phyloP scores from a whole-genome alignment of 1,140 invertebrate genomes.

The Lysiphlebus fabarum region DNA sequence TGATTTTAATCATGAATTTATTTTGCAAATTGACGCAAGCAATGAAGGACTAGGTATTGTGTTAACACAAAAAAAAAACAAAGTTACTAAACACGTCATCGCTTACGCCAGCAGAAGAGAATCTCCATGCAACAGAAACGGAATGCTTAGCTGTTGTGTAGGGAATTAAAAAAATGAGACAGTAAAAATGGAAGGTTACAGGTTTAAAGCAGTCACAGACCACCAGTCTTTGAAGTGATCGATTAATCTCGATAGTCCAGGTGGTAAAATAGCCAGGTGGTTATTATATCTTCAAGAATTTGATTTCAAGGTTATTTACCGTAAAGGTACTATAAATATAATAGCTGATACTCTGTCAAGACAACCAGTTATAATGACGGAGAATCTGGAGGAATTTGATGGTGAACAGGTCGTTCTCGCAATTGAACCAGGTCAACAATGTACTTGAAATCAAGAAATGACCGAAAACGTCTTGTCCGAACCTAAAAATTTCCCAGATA shows the following conservation, averaged over 20 bases:
- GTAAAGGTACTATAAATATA: neutral
- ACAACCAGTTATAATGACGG: neutral
- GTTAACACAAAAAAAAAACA: neutral
- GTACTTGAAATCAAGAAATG: too few relatives aligned
- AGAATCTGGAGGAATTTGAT: neutral
- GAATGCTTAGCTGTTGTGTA: slow-evolving; percentile 10
- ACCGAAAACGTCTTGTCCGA: too few relatives aligned
- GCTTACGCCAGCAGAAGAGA: neutral
- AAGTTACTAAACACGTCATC: neutral
- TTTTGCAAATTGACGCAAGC: neutral
- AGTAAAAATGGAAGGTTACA: slow-evolving; percentile 1
- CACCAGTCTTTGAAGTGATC: slow-evolving; percentile 6
- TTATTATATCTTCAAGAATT: neutral
- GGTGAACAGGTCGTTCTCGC: neutral
- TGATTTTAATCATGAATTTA: neutral
- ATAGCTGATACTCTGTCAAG: neutral
- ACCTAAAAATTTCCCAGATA: too few relatives aligned
- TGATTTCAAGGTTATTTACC: neutral
- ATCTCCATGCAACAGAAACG: slow-evolving; percentile 1
- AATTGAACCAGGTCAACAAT: neutral
- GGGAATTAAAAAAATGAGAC: slow-evolving; percentile 8
- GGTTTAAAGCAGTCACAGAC: slow-evolving; percentile 5
- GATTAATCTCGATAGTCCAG: neutral
- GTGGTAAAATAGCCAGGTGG: neutral
- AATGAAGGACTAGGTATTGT: neutral